Base-by-base conservation (phyloP, 1,140 invertebrate species). In the Brachystomella parvula region DNA sequence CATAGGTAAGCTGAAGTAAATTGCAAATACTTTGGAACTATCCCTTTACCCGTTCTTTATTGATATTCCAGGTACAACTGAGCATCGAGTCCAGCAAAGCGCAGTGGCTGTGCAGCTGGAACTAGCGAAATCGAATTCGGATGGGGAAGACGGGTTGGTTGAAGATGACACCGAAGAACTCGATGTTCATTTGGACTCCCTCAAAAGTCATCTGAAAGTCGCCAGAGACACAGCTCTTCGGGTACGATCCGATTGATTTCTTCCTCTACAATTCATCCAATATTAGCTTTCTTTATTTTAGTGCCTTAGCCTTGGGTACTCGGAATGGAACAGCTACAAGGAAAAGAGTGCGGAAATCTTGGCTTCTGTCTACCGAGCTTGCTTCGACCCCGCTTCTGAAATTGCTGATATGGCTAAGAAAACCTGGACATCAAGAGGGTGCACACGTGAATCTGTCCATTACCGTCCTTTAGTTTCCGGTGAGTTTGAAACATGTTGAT, bases 191-290 rank as follows among this genome's bases (percentile, higher is more conserved):
- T 81, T 93, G n/a, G 80, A 83, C 39, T 89, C 87, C 1, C 76
- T 96, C 56, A 86, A 90, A 77, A 87, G 83, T 77, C 83, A 84
- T 15, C 76, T 79, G 19, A 77, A 83, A 67, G 82, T 85, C n/a
- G 86, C 92, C 0, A 82, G 93, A 71, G 89, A 94, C 78, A 86
- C 89, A 0, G 85, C 87, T 0, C 78, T 95, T 19, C 82, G 89
- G 73, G 81, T 81, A 63, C 80, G 86, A 86, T 56, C 76, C 94
- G 53, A 79, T 80, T 58, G 84, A 85, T 58, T 79, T 94, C 67
- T 77, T 12, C 78, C 80, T 12, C 82, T 85, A 1, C 17, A 24
- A 56, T n/a, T 28, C 6, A n/a, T n/a, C n/a, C n/a, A n/a, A n/a
- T n/a, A n/a, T n/a, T n/a, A n/a, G n/a, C n/a, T n/a, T n/a, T n/a